phyloP scores from a whole-genome alignment of 2,797 vertebrate genomes.

The Chelidonichthys spinosus region DNA sequence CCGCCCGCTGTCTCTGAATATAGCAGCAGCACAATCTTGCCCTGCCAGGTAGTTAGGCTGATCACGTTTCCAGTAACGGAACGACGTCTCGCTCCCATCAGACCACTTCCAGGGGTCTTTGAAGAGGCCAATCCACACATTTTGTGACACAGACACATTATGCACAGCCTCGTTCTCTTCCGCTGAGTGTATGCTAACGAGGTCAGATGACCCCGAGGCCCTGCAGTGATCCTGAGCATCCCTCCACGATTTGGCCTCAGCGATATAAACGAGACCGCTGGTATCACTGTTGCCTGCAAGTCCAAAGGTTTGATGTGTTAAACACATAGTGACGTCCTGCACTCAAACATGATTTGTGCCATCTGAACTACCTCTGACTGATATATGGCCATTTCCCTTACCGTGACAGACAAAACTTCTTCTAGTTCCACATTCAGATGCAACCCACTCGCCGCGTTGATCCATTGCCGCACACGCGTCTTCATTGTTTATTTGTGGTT shows the following conservation, averaged over 20 bases:
- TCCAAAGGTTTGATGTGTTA: conserved; percentile 4
- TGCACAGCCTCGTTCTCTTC: conserved; percentile 61
- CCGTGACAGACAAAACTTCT: conserved; percentile 69
- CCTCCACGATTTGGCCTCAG: conserved; percentile 66
- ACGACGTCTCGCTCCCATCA: conserved; percentile 71
- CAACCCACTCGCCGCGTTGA: conserved; percentile 67
- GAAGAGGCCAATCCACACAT: conserved; percentile 79
- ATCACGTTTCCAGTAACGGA: conserved; percentile 65
- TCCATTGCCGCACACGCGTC: conserved; percentile 71
- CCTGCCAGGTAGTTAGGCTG: conserved; percentile 26
- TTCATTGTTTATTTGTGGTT: conserved; percentile 18
- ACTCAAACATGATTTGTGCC: neutral
- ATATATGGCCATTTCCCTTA: conserved; percentile 45
- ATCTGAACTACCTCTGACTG: neutral
- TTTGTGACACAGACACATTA: conserved; percentile 26
- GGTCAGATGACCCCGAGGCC: conserved; percentile 48
- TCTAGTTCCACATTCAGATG: conserved; percentile 50
- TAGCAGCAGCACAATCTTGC: conserved; percentile 55
- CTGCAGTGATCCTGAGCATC: conserved; percentile 71
- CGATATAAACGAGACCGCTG: conserved; percentile 48
- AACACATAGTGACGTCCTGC: neutral
- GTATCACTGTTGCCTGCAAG: conserved; percentile 38
- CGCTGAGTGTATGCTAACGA: conserved; percentile 65
- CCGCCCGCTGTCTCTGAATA: conserved; percentile 43
- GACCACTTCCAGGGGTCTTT: conserved; percentile 80